phyloP scores from a whole-genome alignment of 92 coral and sea anemone species.

The Porites cylindrica region DNA sequence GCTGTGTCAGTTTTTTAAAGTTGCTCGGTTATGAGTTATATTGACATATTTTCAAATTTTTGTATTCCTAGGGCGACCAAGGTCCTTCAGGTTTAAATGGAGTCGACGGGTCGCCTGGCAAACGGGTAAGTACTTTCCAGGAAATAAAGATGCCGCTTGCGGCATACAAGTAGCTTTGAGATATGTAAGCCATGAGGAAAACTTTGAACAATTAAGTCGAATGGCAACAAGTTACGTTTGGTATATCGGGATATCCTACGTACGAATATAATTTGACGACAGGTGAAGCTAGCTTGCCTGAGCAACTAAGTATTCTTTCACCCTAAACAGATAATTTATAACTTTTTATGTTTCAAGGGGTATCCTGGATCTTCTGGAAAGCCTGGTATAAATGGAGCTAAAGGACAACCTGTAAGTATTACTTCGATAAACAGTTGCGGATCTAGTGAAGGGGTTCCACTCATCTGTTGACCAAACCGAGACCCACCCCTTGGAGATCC shows the following conservation, averaged over 20 bases:
- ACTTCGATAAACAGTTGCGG: background rate
- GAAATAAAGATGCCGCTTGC: too few species aligned
- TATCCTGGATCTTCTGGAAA: slow-evolving; percentile 28
- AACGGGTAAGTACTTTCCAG: background rate
- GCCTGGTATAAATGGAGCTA: slow-evolving; percentile 18
- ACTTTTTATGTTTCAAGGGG: slow-evolving; percentile 7
- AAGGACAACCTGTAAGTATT: slow-evolving; percentile 31
- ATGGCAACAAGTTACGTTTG: too few species aligned
- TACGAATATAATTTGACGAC: too few species aligned
- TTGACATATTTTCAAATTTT: background rate
- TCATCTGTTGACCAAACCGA: background rate
- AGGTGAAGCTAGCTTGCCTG: background rate
- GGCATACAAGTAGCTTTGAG: background rate
- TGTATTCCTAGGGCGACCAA: background rate
- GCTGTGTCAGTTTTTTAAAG: background rate
- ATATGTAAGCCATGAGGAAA: background rate
- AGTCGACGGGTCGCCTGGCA: background rate
- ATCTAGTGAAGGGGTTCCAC: background rate
- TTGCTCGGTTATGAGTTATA: background rate
- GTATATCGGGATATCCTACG: too few species aligned
- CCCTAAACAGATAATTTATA: too few species aligned
- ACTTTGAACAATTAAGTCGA: background rate
- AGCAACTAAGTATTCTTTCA: too few species aligned
- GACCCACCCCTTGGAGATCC: background rate
- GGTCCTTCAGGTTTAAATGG: background rate